Evolutionary conservation across 2,888 invertebrate genomes (phyloP).

Genomic region (Clanis bilineata): DNA sequence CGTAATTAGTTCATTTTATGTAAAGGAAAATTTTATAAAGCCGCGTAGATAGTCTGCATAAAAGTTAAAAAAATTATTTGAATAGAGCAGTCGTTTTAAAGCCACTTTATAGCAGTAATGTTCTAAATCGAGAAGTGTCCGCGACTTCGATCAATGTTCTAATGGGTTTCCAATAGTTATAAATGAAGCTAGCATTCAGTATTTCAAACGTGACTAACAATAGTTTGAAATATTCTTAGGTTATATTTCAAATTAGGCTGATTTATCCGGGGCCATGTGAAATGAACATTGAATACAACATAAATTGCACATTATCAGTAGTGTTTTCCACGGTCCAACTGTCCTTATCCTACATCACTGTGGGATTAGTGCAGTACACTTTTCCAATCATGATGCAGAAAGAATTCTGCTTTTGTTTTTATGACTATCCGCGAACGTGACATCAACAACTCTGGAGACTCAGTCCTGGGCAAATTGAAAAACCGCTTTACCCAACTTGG

Average conservation of each 20-base stretch:
- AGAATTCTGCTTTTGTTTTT: too few relatives aligned
- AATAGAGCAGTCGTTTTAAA: neutral
- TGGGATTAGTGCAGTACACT: too few relatives aligned
- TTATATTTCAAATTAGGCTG: neutral
- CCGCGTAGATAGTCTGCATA: neutral
- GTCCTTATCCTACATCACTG: too few relatives aligned
- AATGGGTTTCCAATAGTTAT: neutral
- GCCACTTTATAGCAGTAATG: neutral
- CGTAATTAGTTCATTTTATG: neutral
- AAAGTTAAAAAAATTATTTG: neutral
- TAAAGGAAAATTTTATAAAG: neutral
- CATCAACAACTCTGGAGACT: too few relatives aligned
- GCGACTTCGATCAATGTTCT: neutral
- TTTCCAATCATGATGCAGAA: too few relatives aligned
- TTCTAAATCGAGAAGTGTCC: neutral
- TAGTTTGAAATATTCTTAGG: neutral
- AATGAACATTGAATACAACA: too few relatives aligned
- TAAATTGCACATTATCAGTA: too few relatives aligned
- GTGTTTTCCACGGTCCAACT: too few relatives aligned
- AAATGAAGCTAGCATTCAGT: neutral
- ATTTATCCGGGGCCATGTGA: too few relatives aligned
- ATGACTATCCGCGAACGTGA: too few relatives aligned
- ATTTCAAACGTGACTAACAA: neutral
- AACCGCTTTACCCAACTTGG: too few relatives aligned
- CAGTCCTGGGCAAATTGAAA: too few relatives aligned